These are phyloP conservation scores for Hycleus phaleratus DNA, from an alignment of 1,140 invertebrate species.

Conservation along the genomic window DNA sequence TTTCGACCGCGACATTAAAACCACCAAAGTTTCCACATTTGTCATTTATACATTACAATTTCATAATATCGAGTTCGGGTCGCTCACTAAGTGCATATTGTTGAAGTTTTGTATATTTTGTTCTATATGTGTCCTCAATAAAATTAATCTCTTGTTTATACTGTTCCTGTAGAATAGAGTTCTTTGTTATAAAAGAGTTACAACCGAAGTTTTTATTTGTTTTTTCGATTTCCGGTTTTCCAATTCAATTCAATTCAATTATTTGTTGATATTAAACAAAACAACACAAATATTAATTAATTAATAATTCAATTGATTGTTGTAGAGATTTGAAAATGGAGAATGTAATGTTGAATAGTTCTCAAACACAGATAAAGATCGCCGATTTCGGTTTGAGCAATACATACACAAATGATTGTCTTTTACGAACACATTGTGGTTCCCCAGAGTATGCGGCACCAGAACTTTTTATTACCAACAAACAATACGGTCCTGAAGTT, in stretches of 20 bases:
- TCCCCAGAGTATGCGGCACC: slow-evolving; percentile 70
- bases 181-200: slow-evolving; percentile 12
- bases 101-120: slow-evolving; percentile 19
- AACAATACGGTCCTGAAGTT: slow-evolving; percentile 63
- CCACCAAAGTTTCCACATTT: slow-evolving; percentile 26
- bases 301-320: neutral
- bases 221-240: neutral
- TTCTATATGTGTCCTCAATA: slow-evolving; percentile 19
- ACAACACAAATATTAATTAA: neutral
- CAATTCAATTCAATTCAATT: too few species aligned
- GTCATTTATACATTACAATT: slow-evolving; percentile 24
- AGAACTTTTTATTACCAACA: slow-evolving; percentile 56
- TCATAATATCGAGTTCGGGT: slow-evolving; percentile 20
- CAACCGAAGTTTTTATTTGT: neutral
- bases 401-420: slow-evolving; percentile 46
- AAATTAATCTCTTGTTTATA: slow-evolving; percentile 19
- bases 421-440: slow-evolving; percentile 62
- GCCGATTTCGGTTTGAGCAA: slow-evolving; percentile 72
- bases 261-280: too few species aligned
- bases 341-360: slow-evolving; percentile 62
- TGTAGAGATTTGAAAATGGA: slow-evolving; percentile 68
- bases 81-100: slow-evolving; percentile 20
- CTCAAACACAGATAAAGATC: slow-evolving; percentile 59
- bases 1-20: slow-evolving; percentile 22
- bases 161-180: neutral